Conservation (phyloP, 2,888 invertebrate genomes). For the Mythimna loreyi region DNA sequence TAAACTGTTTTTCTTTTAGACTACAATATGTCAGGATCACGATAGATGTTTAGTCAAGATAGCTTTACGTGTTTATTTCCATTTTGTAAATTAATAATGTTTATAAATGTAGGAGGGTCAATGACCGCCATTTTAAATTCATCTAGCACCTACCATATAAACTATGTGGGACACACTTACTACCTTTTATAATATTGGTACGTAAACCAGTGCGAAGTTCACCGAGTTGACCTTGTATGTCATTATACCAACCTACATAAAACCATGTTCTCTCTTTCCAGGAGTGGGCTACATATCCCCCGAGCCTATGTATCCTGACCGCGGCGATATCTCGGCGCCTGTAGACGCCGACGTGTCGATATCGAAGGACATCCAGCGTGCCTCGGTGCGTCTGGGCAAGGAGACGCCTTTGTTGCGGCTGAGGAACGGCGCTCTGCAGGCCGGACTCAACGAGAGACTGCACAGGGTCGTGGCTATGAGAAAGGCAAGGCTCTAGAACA, state of each 20-base stretch:
- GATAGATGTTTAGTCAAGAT: too few relatives aligned
- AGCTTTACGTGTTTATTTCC: too few relatives aligned
- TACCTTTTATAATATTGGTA: too few relatives aligned
- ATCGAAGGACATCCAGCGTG: constrained; percentile 72
- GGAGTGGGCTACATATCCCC: constrained; percentile 92
- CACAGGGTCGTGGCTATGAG: constrained; percentile 88
- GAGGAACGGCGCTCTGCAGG: constrained; percentile 93
- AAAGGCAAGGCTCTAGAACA: constrained; percentile 73
- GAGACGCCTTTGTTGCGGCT: constrained; percentile 90
- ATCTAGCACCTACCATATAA: too few relatives aligned
- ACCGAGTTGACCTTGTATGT: not conserved
- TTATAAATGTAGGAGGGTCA: too few relatives aligned
- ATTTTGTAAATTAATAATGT: too few relatives aligned
- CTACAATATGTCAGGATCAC: too few relatives aligned
- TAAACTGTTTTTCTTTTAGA: too few relatives aligned
- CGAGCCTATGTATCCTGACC: constrained; percentile 91
- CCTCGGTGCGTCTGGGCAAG: constrained; percentile 68
- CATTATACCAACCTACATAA: not conserved
- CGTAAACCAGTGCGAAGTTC: too few relatives aligned
- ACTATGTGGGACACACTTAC: too few relatives aligned
- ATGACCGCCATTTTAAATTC: too few relatives aligned
- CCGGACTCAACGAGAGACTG: constrained; percentile 91
- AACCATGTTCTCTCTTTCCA: constrained; percentile 55
- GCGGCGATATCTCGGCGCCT: constrained; percentile 86
- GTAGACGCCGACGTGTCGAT: constrained; percentile 78